Conservation (phyloP, 2,888 invertebrate species). For the Frankliniella intonsa region DNA sequence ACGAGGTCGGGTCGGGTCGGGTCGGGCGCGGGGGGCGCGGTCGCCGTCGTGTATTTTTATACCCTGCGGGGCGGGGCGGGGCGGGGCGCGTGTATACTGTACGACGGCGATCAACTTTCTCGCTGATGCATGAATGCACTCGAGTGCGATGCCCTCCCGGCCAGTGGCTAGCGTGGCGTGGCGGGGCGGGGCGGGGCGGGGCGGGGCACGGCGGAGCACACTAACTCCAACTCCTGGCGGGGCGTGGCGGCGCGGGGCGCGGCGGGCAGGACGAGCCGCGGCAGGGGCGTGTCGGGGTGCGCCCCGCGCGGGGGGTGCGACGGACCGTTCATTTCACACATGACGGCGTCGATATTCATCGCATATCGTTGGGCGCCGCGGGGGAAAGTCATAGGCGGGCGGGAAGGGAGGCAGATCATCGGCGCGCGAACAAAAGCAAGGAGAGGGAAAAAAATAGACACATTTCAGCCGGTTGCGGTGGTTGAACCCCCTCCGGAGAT, state of each 20-base stretch:
- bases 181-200: neutral
- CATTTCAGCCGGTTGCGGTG: no score
- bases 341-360: slow-evolving; percentile 14
- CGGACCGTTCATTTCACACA: slow-evolving; percentile 7
- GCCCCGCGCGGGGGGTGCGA: neutral
- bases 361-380: neutral
- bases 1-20: neutral
- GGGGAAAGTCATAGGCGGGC: no score
- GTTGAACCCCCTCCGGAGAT: no score
- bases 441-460: no score
- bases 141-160: neutral
- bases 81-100: no score
- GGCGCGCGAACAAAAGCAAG: no score
- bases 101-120: neutral
- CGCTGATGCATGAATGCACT: neutral
- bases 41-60: neutral
- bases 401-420: no score
- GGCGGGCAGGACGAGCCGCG: neutral
- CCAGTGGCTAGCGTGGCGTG: no score
- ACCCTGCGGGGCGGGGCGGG: no score
- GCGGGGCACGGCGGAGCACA: neutral
- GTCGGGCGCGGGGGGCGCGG: neutral
- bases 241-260: neutral
- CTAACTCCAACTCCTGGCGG: neutral
- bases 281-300: neutral